Base-by-base conservation (phyloP, 2,888 invertebrate genomes). In the Ganaspis brasiliensis region DNA sequence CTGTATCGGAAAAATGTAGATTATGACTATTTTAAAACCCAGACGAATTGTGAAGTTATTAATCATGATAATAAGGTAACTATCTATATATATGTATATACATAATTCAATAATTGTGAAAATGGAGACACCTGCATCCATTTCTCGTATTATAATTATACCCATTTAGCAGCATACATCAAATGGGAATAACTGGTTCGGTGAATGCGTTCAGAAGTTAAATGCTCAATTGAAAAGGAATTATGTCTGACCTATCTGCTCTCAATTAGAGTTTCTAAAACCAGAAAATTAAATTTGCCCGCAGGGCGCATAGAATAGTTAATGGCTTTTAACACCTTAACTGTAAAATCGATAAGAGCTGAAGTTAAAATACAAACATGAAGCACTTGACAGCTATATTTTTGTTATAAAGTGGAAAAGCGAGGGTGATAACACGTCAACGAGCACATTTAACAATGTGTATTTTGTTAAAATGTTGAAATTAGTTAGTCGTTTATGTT, bases 151-250 rank as follows among this genome's bases (percentile, higher is more conserved):
- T n/a, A 57, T 57, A 24, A 57, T 57, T 26, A 8, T 26, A 1
- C 5, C 14, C 26, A 57, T 31, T 57, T 26, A 57, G 26, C 57
- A 31, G 57, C 24, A 57, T 14, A 12, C 26, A 26, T 24, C 26
- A 14, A 26, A 8, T 26, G 14, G 57, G 14, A 31, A 26, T 57
- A 57, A 26, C 57, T 14, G 24, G 24, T 57, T 56, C 14, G 2
- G 57, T 24, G 57, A 26, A 5, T 10, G 14, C 24, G 14, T 57
- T 26, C 14, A 57, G 26, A 57, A 26, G 57, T 57, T 57, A 57
- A 57, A 57, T 57, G 57, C 57, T 57, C 57, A 26, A 57, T 57
- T 57, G 24, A 57, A 26, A 57, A 57, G 57, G 5, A 57, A 57
- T 57, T 57, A 57, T 57, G 26, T 14, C 14, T 57, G 0, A 12